These are phyloP conservation scores for Drosophila nasuta DNA, from an alignment of 1,140 invertebrate species.

Conservation along the genomic window DNA sequence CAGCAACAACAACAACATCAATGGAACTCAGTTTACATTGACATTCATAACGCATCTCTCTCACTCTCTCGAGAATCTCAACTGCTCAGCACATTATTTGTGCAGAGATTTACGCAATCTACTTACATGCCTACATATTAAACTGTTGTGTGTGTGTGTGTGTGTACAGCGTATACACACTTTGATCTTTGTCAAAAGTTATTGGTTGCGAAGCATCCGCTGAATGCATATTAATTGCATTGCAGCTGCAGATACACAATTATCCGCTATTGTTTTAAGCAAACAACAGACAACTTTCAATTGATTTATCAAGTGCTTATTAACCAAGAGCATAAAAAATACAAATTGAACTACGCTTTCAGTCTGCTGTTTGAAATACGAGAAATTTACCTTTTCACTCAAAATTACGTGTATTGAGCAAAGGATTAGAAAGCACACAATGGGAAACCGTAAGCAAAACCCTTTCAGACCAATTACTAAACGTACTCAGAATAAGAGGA, in stretches of 20 bases:
- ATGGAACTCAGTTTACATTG: constrained; percentile 51
- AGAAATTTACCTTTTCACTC: no score
- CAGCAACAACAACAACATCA: constrained; percentile 17
- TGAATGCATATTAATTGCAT: constrained; percentile 46
- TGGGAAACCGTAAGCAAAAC: neutral
- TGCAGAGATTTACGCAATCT: constrained; percentile 42
- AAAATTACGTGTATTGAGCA: neutral
- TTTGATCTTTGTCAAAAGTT: constrained; percentile 53
- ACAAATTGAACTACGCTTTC: constrained; percentile 4
- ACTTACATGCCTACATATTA: constrained; percentile 2
- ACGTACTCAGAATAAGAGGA: neutral
- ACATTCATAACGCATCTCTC: constrained; percentile 51
- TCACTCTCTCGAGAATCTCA: constrained; percentile 23
- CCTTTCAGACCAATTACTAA: neutral
- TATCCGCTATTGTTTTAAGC: constrained; percentile 22
- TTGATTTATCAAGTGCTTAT: constrained; percentile 13
- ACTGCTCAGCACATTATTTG: constrained; percentile 37
- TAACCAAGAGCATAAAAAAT: constrained; percentile 5
- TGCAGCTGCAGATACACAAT: constrained; percentile 27
- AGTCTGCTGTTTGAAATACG: no score
- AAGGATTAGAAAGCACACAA: neutral
- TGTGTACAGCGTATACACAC: constrained; percentile 16
- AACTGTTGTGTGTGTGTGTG: neutral
- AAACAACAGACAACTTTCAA: constrained; percentile 17
- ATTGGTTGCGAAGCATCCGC: constrained; percentile 15